These are phyloP conservation scores for Sciaenops ocellatus DNA, from an alignment of 2,797 vertebrate genomes.

Conservation along the genomic window DNA sequence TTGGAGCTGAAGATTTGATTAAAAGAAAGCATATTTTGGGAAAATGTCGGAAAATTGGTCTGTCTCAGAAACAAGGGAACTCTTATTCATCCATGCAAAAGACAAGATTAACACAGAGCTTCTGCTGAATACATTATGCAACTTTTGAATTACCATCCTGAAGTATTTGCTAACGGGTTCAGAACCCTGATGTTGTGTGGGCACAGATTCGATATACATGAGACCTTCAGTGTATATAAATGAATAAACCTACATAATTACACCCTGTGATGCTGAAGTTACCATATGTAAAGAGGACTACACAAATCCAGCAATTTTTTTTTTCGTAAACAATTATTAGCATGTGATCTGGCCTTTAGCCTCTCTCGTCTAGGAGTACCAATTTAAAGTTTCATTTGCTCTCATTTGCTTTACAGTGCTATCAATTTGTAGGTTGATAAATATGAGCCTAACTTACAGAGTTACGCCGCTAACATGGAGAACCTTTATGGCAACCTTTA, in stretches of 20 bases:
- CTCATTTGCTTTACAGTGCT: background rate
- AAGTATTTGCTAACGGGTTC: constrained; percentile 3
- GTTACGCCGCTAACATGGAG: background rate
- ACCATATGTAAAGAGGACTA: background rate
- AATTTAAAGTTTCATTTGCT: too few relatives aligned
- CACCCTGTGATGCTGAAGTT: background rate
- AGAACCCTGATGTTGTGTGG: constrained; percentile 1
- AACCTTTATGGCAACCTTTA: too few relatives aligned
- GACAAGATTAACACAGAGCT: constrained; percentile 18
- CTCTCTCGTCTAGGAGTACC: background rate
- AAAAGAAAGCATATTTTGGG: constrained; percentile 11
- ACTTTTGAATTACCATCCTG: background rate
- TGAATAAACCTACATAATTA: background rate
- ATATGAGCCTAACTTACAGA: background rate
- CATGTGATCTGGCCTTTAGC: background rate
- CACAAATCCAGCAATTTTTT: background rate
- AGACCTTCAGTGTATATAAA: background rate
- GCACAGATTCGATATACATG: background rate
- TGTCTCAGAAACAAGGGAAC: constrained; percentile 24
- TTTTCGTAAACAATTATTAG: background rate
- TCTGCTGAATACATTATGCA: constrained; percentile 34
- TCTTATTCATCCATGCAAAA: constrained; percentile 36
- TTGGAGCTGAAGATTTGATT: constrained; percentile 14
- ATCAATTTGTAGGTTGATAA: background rate
- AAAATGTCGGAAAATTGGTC: background rate